phyloP scores from a whole-genome alignment of 2,888 invertebrate genomes.

The Gisinianus flammeolus region DNA sequence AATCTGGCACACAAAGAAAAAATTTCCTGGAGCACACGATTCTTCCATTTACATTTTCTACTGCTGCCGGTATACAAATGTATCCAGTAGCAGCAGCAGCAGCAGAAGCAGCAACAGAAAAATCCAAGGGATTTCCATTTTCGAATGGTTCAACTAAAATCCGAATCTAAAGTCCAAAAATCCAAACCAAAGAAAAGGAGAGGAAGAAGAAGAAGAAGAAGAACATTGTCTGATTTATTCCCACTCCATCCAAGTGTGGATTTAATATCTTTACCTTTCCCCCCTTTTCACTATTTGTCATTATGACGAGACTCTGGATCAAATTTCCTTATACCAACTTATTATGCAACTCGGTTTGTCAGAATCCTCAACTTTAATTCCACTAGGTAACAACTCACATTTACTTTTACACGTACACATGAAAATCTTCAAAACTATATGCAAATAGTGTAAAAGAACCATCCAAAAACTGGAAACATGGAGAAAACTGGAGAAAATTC shows the following conservation, averaged over 20 bases:
- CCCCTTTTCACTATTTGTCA: conserved; percentile 31
- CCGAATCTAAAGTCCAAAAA: not conserved
- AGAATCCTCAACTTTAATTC: not conserved
- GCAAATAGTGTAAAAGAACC: no score
- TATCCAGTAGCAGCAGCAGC: no score
- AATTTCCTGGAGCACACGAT: conserved; percentile 6
- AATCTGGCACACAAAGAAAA: conserved; percentile 28
- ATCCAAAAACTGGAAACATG: no score
- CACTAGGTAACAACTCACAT: not conserved
- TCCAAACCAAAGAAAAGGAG: not conserved
- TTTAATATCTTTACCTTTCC: conserved; percentile 8
- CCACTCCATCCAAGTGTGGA: conserved; percentile 15
- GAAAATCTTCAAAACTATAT: no score
- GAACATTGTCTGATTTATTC: conserved; percentile 4
- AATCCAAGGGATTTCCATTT: not conserved
- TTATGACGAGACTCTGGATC: not conserved
- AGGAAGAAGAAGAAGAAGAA: not conserved
- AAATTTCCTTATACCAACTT: not conserved
- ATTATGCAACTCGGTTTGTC: not conserved
- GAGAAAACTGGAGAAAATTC: no score
- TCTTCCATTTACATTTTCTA: no score
- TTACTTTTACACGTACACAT: no score
- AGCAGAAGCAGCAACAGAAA: no score
- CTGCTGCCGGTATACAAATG: no score
- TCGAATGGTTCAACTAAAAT: not conserved